Conservation (phyloP, 2,113 vertebrate species). For the Hyperopisus bebe region DNA sequence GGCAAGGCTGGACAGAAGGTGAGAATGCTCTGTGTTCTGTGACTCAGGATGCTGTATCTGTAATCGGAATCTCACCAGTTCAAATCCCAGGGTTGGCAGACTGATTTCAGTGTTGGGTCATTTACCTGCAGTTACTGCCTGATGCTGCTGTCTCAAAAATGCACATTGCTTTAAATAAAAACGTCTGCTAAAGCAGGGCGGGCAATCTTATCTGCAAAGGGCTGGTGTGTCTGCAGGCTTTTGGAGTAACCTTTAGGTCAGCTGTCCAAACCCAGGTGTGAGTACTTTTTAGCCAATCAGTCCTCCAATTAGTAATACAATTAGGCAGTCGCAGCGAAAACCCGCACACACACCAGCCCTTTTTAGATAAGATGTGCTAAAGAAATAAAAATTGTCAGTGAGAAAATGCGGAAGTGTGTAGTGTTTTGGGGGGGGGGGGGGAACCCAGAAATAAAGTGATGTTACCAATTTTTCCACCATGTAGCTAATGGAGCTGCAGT, state of each 20-base stretch:
- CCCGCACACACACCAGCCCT: too few relatives aligned
- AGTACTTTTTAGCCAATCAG: too few relatives aligned
- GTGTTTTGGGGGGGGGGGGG: not conserved
- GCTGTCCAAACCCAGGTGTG: too few relatives aligned
- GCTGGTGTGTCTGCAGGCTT: too few relatives aligned
- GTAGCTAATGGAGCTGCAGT: constrained; percentile 83
- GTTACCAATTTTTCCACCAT: constrained; percentile 8
- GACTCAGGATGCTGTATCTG: not conserved
- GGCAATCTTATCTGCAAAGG: too few relatives aligned
- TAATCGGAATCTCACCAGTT: not conserved
- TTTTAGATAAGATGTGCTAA: not conserved
- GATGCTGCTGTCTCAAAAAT: not conserved
- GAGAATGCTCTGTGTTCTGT: not conserved
- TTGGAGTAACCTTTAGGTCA: too few relatives aligned
- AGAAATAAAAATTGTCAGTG: not conserved
- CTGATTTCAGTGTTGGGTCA: not conserved
- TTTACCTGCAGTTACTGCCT: not conserved
- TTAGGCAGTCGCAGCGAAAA: too few relatives aligned
- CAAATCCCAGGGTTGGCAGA: not conserved
- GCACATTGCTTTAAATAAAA: not conserved
- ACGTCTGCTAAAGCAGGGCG: not conserved
- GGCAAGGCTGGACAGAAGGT: constrained; percentile 89
- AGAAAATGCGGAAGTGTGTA: not conserved
- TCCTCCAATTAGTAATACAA: too few relatives aligned
- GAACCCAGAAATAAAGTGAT: not conserved